Evolutionary conservation across 1,140 invertebrate genomes (phyloP).

Genomic region (Gonioctena quinquepunctata): DNA sequence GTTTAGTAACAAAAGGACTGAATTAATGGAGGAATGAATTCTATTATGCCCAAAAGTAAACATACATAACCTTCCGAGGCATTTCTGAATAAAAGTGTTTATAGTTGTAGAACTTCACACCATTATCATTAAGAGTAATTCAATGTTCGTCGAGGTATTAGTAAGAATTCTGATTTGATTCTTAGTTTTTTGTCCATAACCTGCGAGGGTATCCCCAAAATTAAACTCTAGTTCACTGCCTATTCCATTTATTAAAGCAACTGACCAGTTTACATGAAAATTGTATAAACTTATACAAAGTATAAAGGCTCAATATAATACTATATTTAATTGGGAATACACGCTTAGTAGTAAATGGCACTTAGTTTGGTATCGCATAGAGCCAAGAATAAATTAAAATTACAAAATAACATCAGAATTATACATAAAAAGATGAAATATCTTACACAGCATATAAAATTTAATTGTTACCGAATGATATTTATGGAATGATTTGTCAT

Average conservation of each 20-base stretch:
- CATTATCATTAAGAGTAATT: no score
- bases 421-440: constrained; percentile 30
- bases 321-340: constrained; percentile 31
- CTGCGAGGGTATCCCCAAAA: no score
- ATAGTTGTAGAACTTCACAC: no score
- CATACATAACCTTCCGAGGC: no score
- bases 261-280: constrained; percentile 38
- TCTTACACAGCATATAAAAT: not conserved
- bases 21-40: no score
- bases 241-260: constrained; percentile 28
- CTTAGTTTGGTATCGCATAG: constrained; percentile 39
- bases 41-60: no score
- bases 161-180: no score
- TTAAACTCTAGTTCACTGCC: no score
- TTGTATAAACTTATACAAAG: constrained; percentile 39
- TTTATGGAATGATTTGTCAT: constrained; percentile 8
- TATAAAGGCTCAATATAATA: constrained; percentile 36
- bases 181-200: no score
- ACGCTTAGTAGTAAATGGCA: constrained; percentile 41
- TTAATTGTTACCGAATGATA: not conserved
- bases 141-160: no score
- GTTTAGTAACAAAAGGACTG: no score
- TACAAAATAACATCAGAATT: constrained; percentile 22
- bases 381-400: constrained; percentile 32
- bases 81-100: no score